Base-by-base conservation (phyloP, 2,888 invertebrate genomes). In the Polylopha cassiicola region DNA sequence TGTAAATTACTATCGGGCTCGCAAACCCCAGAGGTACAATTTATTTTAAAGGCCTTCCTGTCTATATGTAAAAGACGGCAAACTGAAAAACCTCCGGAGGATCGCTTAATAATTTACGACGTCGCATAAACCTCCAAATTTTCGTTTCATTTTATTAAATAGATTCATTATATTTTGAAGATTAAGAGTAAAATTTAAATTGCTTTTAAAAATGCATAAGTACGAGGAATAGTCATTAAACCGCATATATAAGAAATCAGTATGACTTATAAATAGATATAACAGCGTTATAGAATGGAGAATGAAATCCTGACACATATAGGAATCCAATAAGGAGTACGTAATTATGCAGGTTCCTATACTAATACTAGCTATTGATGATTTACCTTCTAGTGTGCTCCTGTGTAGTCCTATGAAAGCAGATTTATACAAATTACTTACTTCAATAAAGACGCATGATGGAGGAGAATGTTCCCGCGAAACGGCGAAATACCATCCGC, bases 361-460 rank as follows among this genome's bases (percentile, higher is more conserved):
- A n/a, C n/a, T n/a, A n/a, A n/a, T n/a, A 34, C 34, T 18, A 30
- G 29, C 34, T 24, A 34, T 41, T 34, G 34, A 34, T 20, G 29
- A 41, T 22, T 32, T 32, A 32, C n/a, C n/a, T n/a, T n/a, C n/a
- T n/a, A n/a, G n/a, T 22, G 22, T 8, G 17, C 17, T 33, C 33
- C n/a, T n/a, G n/a, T n/a, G n/a, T 17, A 14, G 29, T 14, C 5
- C 18, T 17, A 55, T 57, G 60, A 61, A 65, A 65, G 69, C 65
- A 66, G 62, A 66, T 65, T 67, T 24, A 72, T 73, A 75, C 70
- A 76, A 81, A 80, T 80, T 70, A 76, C 73, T 73, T 68, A 72
- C 77, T n/a, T n/a, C n/a, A n/a, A 80, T 84, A 81, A 79, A 70
- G 74, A 84, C 84, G 84, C 84, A 80, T 82, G 78, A 81, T 76